Conservation (phyloP, 2,888 invertebrate genomes). For the Drosophila kambysellisi region DNA sequence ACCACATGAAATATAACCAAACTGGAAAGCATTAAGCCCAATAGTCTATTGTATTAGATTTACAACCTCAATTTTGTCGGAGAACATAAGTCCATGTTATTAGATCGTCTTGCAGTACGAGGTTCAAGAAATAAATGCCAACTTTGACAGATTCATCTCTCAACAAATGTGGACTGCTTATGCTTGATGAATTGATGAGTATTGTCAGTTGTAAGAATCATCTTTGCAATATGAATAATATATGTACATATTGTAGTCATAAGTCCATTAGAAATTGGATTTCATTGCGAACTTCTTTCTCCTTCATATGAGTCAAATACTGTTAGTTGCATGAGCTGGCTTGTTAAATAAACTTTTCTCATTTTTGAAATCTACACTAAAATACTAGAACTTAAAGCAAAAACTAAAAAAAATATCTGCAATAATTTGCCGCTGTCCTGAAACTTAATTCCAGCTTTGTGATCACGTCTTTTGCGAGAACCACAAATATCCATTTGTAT, state of each 20-base stretch:
- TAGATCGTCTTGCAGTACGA: constrained; percentile 1
- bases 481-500: constrained; percentile 35
- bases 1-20: constrained; percentile 68
- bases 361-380: not conserved
- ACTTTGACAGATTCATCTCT: constrained; percentile 4
- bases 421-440: not conserved
- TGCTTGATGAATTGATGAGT: not conserved
- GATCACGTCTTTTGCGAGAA: not conserved
- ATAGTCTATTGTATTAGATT: constrained; percentile 43
- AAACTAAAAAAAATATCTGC: not conserved
- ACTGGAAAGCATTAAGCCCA: constrained; percentile 58
- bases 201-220: not conserved
- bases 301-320: not conserved
- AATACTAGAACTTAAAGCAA: not conserved
- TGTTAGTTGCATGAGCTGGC: not conserved
- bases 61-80: constrained; percentile 40
- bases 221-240: not conserved
- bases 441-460: not conserved
- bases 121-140: not conserved
- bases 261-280: not conserved
- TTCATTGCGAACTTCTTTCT: not conserved
- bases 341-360: not conserved
- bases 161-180: not conserved
- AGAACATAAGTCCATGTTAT: constrained; percentile 3
- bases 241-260: not conserved